A percentile compares a stretch with the other conserved stretches of the same genome.
phyloP scores from a whole-genome alignment of 64 coral and sea anemone species.

The Dendronephthya gigantea region DNA sequence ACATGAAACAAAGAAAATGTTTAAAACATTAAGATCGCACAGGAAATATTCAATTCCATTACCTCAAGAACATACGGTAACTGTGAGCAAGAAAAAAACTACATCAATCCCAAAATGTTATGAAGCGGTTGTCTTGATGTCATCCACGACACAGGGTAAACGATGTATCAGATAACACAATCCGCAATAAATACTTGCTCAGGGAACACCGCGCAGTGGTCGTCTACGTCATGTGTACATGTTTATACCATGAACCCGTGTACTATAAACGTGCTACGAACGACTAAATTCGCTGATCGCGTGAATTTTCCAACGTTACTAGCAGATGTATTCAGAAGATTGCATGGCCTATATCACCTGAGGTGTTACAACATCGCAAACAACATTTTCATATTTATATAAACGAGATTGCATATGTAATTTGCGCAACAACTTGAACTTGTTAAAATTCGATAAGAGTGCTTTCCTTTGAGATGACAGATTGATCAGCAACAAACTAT shows the following conservation, averaged over 20 bases:
- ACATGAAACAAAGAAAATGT: not conserved
- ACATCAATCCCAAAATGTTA: not conserved
- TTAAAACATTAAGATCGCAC: not conserved
- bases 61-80: not conserved
- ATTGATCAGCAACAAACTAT: not conserved
- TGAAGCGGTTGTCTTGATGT: not conserved
- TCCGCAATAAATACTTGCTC: not conserved
- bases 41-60: not conserved
- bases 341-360: no score
- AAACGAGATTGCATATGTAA: not conserved
- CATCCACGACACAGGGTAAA: not conserved
- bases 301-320: not conserved
- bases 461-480: not conserved
- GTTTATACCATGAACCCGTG: not conserved
- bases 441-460: not conserved
- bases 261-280: no score
- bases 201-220: not conserved
- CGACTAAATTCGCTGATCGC: no score
- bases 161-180: not conserved
- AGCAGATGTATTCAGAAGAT: no score
- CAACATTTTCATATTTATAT: not conserved
- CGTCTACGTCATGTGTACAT: not conserved
- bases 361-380: not conserved
- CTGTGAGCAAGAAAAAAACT: not conserved
- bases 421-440: constrained; percentile 3